Base-by-base conservation (phyloP, 2,888 invertebrate species). In the Charanyca ferruginea region DNA sequence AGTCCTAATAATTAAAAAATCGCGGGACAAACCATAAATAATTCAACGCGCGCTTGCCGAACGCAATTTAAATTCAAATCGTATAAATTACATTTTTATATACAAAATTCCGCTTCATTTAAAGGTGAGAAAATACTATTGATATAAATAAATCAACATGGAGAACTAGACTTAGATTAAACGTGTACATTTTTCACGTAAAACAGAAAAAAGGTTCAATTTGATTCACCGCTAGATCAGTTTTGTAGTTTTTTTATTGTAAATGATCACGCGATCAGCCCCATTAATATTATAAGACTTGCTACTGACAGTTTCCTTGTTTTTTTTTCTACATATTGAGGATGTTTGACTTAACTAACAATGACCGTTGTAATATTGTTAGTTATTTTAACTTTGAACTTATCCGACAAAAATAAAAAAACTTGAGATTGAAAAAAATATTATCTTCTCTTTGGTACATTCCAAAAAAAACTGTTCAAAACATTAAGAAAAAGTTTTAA, bases 151-250 rank as follows among this genome's bases (percentile, higher is more conserved):
- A 76, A 68, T 78, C 52, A 66, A 38, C 32, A 23, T 51, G 49
- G 4, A 6, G 22, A 58, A 77, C 48, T 42, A 59, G 76, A 73
- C 76, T 68, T 52, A 63, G 59, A 77, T 77, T 68, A 77, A 77
- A 68, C n/a, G 51, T 53, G 38, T 68, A 52, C 55, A 77, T 78
- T 68, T 78, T 78, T 77, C 79, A 78, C 4, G 42, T 62, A 55
- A 73, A 57, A 45, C 18, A 20, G 41, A 68, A 63, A 68, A 72
- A 77, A 66, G 20, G 22, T 54, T 61, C 23, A 47, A 35, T 45
- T 62, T 38, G n/a, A 59, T 73, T 51, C 54, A 66, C 51, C 54
- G 77, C 47, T 77, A 51, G 55, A 49, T 47, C 35, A 44, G n/a
- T 74, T 45, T 49, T 53, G 35, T 63, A 41, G 1, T 23, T 28